Evolutionary conservation across 1,140 invertebrate genomes (phyloP), one percentile per base, ranked within the genome.

Genomic region (Lepidurus couesii): DNA sequence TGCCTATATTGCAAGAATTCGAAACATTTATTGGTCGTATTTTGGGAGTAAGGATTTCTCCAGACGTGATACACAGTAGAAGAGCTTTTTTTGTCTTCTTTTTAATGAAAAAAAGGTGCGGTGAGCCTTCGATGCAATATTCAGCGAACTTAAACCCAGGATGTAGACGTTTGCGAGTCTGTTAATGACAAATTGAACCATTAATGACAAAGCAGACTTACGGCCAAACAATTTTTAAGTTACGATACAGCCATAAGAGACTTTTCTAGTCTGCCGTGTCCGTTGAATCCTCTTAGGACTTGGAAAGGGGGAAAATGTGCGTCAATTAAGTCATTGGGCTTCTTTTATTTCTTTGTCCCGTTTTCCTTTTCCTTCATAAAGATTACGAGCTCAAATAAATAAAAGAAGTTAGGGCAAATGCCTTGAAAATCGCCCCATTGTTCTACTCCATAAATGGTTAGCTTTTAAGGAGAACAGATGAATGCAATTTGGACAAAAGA

Each of bases 401-500:
- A 65, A 7, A 65, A 65, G 2, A 6, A 65, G 53, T 7, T n/a
- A 21, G 21, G 3, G 16, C 1, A 7, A 65, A 65, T 65, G 53
- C 53, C 53, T 65, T 13, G 16, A 65, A 65, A 65, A 65, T 65
- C n/a, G 53, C n/a, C 53, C 53, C 21, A 65, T 65, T 65, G 53
- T 65, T 65, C 53, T 65, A 65, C 53, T 65, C 53, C 53, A 65
- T 65, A 65, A 65, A 65, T n/a, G 53, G 53, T 65, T 21, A 65
- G 53, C 53, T 65, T 65, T 47, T 65, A n/a, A 65, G 21, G 21
- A 13, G 53, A 21, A 65, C 53, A 65, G 53, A 65, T 65, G 53
- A 65, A 65, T 65, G 53, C 53, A 13, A 21, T 65, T 65, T 21
- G 53, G 53, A 1, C 53, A 34, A 34, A 0, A 34, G 34, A 34